These are phyloP conservation scores for Pseudochromis fuscus DNA, from an alignment of 2,797 vertebrate species.

Conservation along the genomic window DNA sequence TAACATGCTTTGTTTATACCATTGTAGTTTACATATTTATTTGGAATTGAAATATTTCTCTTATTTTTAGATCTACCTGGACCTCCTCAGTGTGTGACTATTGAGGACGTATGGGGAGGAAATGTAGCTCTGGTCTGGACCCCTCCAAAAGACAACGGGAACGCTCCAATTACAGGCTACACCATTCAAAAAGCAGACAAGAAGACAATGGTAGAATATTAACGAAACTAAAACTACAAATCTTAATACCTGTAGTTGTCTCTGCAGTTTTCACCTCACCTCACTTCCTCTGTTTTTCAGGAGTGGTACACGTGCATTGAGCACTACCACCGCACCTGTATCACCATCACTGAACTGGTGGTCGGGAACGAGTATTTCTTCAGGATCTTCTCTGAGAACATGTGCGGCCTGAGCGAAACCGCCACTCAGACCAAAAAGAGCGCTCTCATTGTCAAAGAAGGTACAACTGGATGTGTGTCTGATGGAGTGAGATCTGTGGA, in stretches of 20 bases:
- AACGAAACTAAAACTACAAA: neutral
- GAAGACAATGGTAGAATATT: constrained; percentile 93
- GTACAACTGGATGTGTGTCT: constrained; percentile 76
- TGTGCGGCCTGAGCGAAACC: constrained; percentile 94
- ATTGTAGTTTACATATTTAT: neutral
- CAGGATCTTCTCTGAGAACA: constrained; percentile 95
- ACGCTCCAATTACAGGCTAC: constrained; percentile 96
- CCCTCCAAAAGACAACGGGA: constrained; percentile 93
- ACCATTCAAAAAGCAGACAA: constrained; percentile 99
- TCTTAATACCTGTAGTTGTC: neutral
- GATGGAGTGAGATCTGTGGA: neutral
- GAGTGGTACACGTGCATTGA: constrained; percentile 98
- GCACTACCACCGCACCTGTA: constrained; percentile 95
- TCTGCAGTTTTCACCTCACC: neutral
- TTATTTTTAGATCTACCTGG: constrained; percentile 90
- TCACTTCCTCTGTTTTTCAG: constrained; percentile 73
- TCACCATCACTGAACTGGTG: constrained; percentile 94
- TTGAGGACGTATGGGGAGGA: constrained; percentile 96
- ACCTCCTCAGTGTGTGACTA: constrained; percentile 91
- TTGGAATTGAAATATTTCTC: neutral
- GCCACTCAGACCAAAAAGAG: constrained; percentile 95
- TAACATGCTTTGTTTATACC: neutral
- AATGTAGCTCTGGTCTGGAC: constrained; percentile 97
- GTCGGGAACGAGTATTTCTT: constrained; percentile 99
- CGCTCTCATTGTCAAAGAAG: constrained; percentile 95